Conservation (phyloP, 2,113 vertebrate species). For the Cyanoliseus patagonus region DNA sequence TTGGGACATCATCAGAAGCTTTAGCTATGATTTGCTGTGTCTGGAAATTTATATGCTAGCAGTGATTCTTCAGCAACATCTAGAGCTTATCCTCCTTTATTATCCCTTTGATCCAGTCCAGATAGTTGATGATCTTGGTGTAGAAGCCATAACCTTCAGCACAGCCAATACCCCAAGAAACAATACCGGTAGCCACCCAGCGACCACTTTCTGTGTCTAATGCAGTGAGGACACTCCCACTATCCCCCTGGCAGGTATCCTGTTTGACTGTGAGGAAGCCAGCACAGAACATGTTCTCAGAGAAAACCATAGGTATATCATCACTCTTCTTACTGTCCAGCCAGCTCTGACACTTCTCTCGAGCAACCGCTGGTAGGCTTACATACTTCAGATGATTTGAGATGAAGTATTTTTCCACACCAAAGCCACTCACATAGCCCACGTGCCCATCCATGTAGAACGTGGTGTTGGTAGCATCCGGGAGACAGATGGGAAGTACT, state of each 20-base stretch:
- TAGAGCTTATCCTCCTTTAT: conserved; percentile 24
- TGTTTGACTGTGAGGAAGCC: conserved; percentile 20
- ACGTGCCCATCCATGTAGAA: not conserved
- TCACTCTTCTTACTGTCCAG: not conserved
- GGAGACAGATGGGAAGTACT: conserved; percentile 87
- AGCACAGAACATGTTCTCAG: conserved; percentile 82
- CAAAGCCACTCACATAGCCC: conserved; percentile 89
- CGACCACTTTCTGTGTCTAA: not conserved
- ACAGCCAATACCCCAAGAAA: conserved; percentile 81
- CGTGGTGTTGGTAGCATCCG: conserved; percentile 47
- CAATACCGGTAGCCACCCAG: conserved; percentile 78
- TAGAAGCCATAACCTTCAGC: conserved; percentile 78
- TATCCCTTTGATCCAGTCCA: conserved; percentile 79
- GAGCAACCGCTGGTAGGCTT: conserved; percentile 60
- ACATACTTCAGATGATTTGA: conserved; percentile 65
- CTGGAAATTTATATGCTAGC: not conserved
- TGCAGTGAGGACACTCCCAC: conserved; percentile 67
- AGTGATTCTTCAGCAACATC: not conserved
- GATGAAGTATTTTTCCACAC: conserved; percentile 56
- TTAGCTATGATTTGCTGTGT: not conserved
- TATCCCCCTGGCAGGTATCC: conserved; percentile 81
- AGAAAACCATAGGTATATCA: conserved; percentile 40
- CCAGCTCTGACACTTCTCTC: conserved; percentile 38
- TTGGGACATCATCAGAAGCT: not conserved
- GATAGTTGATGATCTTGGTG: conserved; percentile 76